A percentile compares a stretch with the other conserved stretches of the same genome.
Evolutionary conservation across 2,888 invertebrate species (phyloP).

Genomic region (Dioctria rufipes): DNA sequence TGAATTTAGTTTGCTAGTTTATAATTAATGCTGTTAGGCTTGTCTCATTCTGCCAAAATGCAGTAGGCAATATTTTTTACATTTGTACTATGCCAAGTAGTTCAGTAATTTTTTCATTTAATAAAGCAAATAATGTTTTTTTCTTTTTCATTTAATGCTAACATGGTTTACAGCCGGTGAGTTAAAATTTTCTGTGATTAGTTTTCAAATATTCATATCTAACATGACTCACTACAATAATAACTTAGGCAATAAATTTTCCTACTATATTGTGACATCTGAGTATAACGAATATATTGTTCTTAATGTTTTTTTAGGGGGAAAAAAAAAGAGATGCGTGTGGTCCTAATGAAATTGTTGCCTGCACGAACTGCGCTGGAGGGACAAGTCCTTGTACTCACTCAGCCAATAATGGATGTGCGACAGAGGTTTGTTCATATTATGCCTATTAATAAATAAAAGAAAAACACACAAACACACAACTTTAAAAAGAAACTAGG

Average conservation of each 20-base stretch:
- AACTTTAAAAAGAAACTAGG: too few relatives aligned
- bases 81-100: not conserved
- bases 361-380: conserved; percentile 84
- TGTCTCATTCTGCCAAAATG: conserved; percentile 5
- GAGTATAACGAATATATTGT: too few relatives aligned
- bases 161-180: conserved; percentile 50
- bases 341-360: conserved; percentile 86
- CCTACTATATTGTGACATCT: too few relatives aligned
- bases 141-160: conserved; percentile 28
- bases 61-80: conserved; percentile 9
- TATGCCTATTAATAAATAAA: too few relatives aligned
- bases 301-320: conserved; percentile 73
- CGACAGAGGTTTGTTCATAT: conserved; percentile 80
- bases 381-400: conserved; percentile 88
- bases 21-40: not conserved
- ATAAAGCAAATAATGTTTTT: not conserved
- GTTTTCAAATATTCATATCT: not conserved
- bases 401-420: conserved; percentile 89
- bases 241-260: not conserved
- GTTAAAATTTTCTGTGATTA: not conserved
- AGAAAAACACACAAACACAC: too few relatives aligned
- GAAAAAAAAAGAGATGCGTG: conserved; percentile 88
- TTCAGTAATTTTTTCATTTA: not conserved
- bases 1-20: too few relatives aligned
- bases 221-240: not conserved